Evolutionary conservation across 2,888 invertebrate species (phyloP), one percentile per base, ranked within the genome.

Genomic region (Megalurothrips usitatus): DNA sequence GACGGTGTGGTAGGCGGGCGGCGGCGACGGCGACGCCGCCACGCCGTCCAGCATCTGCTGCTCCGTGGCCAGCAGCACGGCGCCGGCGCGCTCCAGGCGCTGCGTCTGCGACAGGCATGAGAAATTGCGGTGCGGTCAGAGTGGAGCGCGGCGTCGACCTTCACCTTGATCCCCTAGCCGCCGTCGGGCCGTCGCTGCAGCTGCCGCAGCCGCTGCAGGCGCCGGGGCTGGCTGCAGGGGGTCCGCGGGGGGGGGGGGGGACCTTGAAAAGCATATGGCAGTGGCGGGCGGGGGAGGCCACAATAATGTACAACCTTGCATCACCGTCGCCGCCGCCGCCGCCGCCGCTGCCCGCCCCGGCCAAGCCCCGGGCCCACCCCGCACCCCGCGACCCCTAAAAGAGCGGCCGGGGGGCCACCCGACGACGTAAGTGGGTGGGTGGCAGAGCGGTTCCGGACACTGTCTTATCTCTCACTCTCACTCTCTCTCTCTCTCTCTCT

Each of bases 1-100:
- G 26, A 75, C 68, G 26, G 68, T 75, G 68, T 75, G 68, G 26
- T 75, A 75, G 68, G 68, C 68, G 68, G 68, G 68, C 68, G 68
- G 68, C 68, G 68, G 68, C 68, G 68, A 75, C 68, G 68, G 68
- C 68, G 68, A 23, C 23, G 68, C 23, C 68, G 26, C 68, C 23
- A 75, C 6, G 23, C 26, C 68, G 23, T 75, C 68, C 68, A 75
- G 68, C 68, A 43, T 43, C 34, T 43, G 34, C 34, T 23, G 68
- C 26, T 75, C 68, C 10, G 23, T 26, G 23, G 68, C 11, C 26
- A 75, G 68, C 26, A 75, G 68, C 68, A 75, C 68, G 68, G 68
- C 68, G 23, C 68, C 68, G 26, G 68, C 68, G 68, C 68, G 68
- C 68, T 75, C 23, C 23, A 26, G 26, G 26, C 68, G 26, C 58